Evolutionary conservation across 2,888 invertebrate genomes (phyloP), one percentile per base, ranked within the genome.

Genomic region (Drosophila lacicola): DNA sequence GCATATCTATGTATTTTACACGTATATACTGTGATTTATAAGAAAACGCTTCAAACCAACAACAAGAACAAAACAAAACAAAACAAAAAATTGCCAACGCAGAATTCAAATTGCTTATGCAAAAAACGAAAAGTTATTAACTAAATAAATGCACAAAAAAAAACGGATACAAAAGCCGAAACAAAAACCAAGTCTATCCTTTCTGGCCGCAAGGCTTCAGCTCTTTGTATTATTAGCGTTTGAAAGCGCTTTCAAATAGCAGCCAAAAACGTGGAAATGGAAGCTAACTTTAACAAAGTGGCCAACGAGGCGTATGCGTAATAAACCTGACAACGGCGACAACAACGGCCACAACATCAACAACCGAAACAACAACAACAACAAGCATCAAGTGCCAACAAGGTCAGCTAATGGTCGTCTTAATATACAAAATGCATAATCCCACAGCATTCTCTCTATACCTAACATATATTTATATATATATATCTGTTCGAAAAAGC

Each of bases 1-100:
- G 75, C 70, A 71, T 80, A 75, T 75, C 80, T 81, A 82, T 82
- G 88, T 84, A 84, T 84, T 84, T 88, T 84, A 84, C 83, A 84
- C 83, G 85, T 85, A 84, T 84, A 82, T 89, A 88, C 89, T 88
- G 88, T 89, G 88, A 88, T 89, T 88, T 79, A 82, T 89, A 85
- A 82, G 80, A 85, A 76, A 85, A 89, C 83, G 83, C 83, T 84
- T 84, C 76, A 76, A 77, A 77, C 56, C 74, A 70, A 69, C 45
- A 70, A 74, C 56, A 70, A 70, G 50, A 61, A 50, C 54, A 54
- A 68, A 53, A 49, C 57, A 71, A 68, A 74, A 63, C 44, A 75
- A 62, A 41, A 75, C 61, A 65, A 54, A 54, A 66, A 41, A 17
- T 42, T 69, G 74, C 73, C 70, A 84, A 84, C 47, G 75, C 84